Evolutionary conservation across 2,113 vertebrate species (phyloP).

Genomic region (Castor canadensis): DNA sequence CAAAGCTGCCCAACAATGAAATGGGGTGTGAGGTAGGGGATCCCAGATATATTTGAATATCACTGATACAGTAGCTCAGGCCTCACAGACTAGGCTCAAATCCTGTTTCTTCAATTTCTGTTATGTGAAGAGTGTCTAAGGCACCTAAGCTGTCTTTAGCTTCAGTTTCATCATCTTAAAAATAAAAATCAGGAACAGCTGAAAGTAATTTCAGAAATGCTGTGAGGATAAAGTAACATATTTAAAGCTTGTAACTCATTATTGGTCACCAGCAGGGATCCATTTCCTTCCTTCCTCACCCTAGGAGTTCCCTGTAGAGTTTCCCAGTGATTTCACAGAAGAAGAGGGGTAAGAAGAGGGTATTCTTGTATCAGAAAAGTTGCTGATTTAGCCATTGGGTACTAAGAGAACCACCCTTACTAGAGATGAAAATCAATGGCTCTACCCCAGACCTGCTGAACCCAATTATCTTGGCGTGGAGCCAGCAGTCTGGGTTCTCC

Average conservation of each 20-base stretch:
- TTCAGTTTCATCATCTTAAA: slow-evolving; percentile 6
- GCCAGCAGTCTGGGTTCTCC: background rate
- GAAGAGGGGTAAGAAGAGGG: background rate
- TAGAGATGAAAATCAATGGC: background rate
- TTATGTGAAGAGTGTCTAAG: background rate
- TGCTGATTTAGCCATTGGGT: background rate
- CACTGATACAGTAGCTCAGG: background rate
- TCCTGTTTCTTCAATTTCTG: background rate
- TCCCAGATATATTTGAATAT: background rate
- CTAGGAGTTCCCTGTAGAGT: background rate
- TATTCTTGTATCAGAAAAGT: background rate
- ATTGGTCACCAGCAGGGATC: background rate
- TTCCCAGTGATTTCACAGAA: background rate
- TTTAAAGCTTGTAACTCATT: slow-evolving; percentile 30
- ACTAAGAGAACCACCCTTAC: background rate
- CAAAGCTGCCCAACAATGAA: background rate
- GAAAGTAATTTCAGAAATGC: background rate
- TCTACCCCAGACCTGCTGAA: background rate
- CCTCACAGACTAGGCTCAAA: background rate
- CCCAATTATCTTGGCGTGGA: background rate
- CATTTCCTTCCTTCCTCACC: slow-evolving; percentile 4
- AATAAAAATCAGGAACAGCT: background rate
- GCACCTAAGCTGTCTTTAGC: background rate
- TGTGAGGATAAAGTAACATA: background rate
- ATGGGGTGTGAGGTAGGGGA: background rate